Base-by-base conservation (phyloP, 2,888 invertebrate species). In the Sesamia inferens region DNA sequence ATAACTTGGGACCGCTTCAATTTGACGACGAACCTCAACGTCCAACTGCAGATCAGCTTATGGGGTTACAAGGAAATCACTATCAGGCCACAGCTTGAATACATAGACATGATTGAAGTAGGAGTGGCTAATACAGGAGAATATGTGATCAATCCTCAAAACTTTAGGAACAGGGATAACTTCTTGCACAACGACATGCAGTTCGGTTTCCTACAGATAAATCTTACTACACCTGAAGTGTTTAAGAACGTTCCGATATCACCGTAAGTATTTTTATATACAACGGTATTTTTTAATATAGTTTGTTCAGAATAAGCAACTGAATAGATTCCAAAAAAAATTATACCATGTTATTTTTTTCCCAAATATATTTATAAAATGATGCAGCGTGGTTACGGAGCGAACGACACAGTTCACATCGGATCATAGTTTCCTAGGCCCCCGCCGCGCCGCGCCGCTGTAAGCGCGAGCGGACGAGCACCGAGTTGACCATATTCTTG, bases 41-140 rank as follows among this genome's bases (percentile, higher is more conserved):
- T 98, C 0, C 97, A 97, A 64, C 97, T 99, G 0, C 97, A 97
- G 83, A 98, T 99, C 85, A 98, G 98, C 0, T 92, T 99, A 16
- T 99, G 98, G 98, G 99, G 99, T 0, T 99, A 99, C 94, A 97
- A 98, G 68, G 99, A 99, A 93, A 97, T 97, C 0, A 98, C 98
- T 0, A 98, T 98, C 74, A 90, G 95, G 87, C 99, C 99, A 0
- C 97, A 98, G 88, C 94, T 99, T 63, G 97, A 98, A 77, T 99
- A 97, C 90, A 99, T 99, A 74, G 98, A 98, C 79, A 96, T 97
- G 83, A 96, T 98, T 66, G 98, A 98, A 91, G 96, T 97, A 19
- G 95, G 97, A 54, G 93, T 96, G 0, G 95, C 97, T 0, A 98
- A 98, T 84, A 97, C 96, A 13, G 99, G 99, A 5, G 96, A 96